Base-by-base conservation (phyloP, 2,888 invertebrate genomes). In the Aleiodes testaceus region DNA sequence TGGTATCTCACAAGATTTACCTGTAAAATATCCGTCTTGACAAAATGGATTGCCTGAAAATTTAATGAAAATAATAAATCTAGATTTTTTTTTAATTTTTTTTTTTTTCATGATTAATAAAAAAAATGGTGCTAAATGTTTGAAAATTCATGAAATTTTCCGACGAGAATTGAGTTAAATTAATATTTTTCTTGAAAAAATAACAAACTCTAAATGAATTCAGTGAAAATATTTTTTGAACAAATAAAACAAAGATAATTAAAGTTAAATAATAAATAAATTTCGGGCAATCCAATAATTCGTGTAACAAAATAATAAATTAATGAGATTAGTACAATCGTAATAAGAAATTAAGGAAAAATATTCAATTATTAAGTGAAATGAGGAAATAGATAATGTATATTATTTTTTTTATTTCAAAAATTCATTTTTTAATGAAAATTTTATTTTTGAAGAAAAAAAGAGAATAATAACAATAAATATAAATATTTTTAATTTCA, bases 11-110 rank as follows among this genome's bases (percentile, higher is more conserved):
- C 74, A 77, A 47, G 66, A 66, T 79, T 78, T 81, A 81, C 79
- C 80, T 75, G 74, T 75, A 80, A 85, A 84, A 81, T 75, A 78
- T 84, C 85, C 84, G 82, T 84, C 85, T 84, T 77, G 79, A 77
- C 59, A 76, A 77, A 77, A 69, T 83, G 83, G 84, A 84, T 85
- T 85, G 85, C 84, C 84, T 81, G 77, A 79, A 83, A 80, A 74
- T 53, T 44, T 18, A 50, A 66, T 36, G 36, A 59, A 44, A 49
- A 66, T 42, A 53, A 22, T 26, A 55, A 65, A 66, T 30, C 20
- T 59, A 67, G 49, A 70, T 59, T 66, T 70, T 70, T 49, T 49
- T 67, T 59, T 50, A 72, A 64, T 47, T n/a, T n/a, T n/a, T n/a
- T n/a, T n/a, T n/a, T n/a, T n/a, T n/a, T n/a, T n/a, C n/a, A n/a